Conservation (phyloP, 1,140 invertebrate species). For the Cardiocondyla obscurior region DNA sequence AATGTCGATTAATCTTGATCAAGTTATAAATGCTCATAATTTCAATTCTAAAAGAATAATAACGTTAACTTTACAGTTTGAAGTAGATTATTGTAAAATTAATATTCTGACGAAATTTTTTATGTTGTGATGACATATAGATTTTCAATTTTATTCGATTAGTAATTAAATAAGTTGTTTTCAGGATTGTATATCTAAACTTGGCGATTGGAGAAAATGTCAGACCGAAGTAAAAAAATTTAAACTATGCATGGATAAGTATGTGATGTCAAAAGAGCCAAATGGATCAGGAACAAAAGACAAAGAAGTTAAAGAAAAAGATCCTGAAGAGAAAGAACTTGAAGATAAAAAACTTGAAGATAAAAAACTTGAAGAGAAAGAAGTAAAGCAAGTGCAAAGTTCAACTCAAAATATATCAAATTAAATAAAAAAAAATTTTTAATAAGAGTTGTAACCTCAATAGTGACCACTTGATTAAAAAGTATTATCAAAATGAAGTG, state of each 20-base stretch:
- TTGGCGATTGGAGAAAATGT: slow-evolving; percentile 95
- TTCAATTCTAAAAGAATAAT: not conserved
- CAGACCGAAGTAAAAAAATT: slow-evolving; percentile 92
- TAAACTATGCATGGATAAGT: slow-evolving; percentile 89
- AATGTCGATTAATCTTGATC: not conserved
- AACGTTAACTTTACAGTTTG: not conserved
- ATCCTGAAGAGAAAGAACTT: too few relatives aligned
- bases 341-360: too few relatives aligned
- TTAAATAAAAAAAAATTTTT: too few relatives aligned
- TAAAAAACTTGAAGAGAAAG: too few relatives aligned
- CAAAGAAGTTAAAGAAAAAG: too few relatives aligned
- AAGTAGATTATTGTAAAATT: not conserved
- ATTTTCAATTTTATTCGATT: not conserved
- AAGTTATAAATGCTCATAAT: not conserved
- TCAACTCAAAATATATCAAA: too few relatives aligned
- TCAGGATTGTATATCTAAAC: slow-evolving; percentile 94
- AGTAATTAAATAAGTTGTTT: slow-evolving; percentile 74
- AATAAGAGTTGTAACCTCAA: too few relatives aligned
- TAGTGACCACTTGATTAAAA: not conserved
- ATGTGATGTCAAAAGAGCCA: slow-evolving; percentile 83
- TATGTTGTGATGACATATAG: too few relatives aligned
- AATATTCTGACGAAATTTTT: not conserved
- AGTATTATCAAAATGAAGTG: slow-evolving; percentile 50
- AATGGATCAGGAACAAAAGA: slow-evolving; percentile 28
- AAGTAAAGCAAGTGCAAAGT: too few relatives aligned